Conservation (phyloP, 2,113 vertebrate species). For the Misgurnus anguillicaudatus region DNA sequence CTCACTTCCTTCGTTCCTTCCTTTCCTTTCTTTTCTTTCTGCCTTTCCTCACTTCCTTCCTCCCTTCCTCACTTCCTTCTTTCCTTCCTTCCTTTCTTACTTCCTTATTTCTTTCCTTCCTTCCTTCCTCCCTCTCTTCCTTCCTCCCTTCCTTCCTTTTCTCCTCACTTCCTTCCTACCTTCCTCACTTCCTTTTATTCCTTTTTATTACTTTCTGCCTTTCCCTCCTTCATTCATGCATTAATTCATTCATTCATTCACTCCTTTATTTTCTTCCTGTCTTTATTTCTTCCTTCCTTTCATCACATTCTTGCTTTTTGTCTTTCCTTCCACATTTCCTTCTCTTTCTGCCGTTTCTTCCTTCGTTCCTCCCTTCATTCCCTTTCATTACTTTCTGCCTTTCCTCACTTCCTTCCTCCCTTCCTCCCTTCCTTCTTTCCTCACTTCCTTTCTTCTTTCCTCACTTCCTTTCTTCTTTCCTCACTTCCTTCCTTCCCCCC, state of each 20-base stretch:
- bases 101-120: not conserved
- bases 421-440: not conserved
- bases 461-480: not conserved
- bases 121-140: constrained; percentile 35
- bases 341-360: not conserved
- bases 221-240: no score
- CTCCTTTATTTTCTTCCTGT: no score
- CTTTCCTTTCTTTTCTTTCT: no score
- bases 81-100: not conserved
- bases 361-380: not conserved
- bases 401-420: no score
- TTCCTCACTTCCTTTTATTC: not conserved
- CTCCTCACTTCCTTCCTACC: not conserved
- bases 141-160: not conserved
- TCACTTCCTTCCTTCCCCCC: not conserved
- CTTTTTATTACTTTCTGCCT: no score
- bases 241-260: no score
- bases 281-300: not conserved
- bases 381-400: no score
- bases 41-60: not conserved
- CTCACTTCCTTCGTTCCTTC: no score
- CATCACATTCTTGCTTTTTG: not conserved
- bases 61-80: not conserved
- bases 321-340: not conserved
- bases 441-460: not conserved